phyloP scores from a whole-genome alignment of 1,140 invertebrate species.

The Hypothenemus hampei region DNA sequence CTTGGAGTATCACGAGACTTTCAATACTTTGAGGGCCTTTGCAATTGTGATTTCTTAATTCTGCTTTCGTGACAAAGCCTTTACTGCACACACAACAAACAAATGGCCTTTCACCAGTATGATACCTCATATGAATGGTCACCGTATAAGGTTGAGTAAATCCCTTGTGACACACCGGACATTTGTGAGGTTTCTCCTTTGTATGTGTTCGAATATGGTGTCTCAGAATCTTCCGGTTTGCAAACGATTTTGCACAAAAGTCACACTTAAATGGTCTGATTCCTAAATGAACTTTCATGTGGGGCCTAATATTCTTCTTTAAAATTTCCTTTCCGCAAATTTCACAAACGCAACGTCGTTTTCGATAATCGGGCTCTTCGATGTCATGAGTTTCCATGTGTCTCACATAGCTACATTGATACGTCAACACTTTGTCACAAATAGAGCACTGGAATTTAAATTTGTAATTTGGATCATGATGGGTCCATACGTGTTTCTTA shows the following conservation, averaged over 20 bases:
- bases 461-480: slow-evolving; percentile 25
- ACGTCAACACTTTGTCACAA: slow-evolving; percentile 38
- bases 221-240: slow-evolving; percentile 28
- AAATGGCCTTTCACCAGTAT: slow-evolving; percentile 28
- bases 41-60: slow-evolving; percentile 14
- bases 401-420: slow-evolving; percentile 20
- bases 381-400: slow-evolving; percentile 29
- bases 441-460: slow-evolving; percentile 32
- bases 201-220: slow-evolving; percentile 45
- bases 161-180: slow-evolving; percentile 52
- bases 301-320: slow-evolving; percentile 34
- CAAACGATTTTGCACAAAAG: slow-evolving; percentile 44
- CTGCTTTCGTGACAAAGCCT: slow-evolving; percentile 23
- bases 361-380: slow-evolving; percentile 20
- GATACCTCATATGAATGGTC: slow-evolving; percentile 34
- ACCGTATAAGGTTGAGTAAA: slow-evolving; percentile 57
- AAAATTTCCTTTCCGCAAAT: slow-evolving; percentile 58
- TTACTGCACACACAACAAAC: slow-evolving; percentile 27
- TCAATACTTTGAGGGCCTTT: slow-evolving; percentile 9
- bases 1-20: too few species aligned
- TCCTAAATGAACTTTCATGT: slow-evolving; percentile 66
- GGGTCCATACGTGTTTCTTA: slow-evolving; percentile 27
- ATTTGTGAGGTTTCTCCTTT: slow-evolving; percentile 43
- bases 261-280: slow-evolving; percentile 62
- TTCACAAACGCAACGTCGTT: slow-evolving; percentile 49